Conservation (phyloP, 2,113 vertebrate species). For the Turdus rufiventris region DNA sequence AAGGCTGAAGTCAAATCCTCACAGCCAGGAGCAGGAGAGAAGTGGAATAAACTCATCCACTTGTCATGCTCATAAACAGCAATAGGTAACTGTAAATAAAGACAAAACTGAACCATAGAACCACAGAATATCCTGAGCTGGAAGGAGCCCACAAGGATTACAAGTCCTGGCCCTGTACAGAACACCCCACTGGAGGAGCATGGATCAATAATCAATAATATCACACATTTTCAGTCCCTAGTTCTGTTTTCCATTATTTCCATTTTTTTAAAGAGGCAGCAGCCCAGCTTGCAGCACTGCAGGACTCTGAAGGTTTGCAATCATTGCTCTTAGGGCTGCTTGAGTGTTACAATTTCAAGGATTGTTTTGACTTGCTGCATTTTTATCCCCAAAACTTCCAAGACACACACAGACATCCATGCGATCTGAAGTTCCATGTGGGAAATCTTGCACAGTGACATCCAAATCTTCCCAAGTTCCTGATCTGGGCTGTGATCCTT, state of each 20-base stretch:
- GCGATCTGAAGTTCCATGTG: neutral
- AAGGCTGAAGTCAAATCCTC: neutral
- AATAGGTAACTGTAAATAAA: neutral
- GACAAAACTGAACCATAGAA: neutral
- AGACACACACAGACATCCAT: neutral
- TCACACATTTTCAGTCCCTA: neutral
- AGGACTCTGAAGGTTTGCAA: neutral
- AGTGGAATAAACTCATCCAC: neutral
- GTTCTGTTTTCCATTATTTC: neutral
- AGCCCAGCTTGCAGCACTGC: neutral
- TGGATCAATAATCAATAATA: neutral
- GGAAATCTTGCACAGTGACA: neutral
- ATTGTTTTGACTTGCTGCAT: neutral
- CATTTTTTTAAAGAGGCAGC: neutral
- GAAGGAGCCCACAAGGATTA: neutral
- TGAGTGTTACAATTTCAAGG: accelerated
- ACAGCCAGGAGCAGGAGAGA: neutral
- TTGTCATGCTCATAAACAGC: neutral
- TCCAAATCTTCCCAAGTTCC: neutral
- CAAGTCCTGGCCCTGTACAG: neutral
- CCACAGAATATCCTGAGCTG: neutral
- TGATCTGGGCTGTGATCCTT: neutral
- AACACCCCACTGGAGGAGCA: neutral
- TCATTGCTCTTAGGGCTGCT: neutral
- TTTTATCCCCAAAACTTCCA: neutral